Conservation (phyloP, 2,113 vertebrate species). For the Colaptes auratus region DNA sequence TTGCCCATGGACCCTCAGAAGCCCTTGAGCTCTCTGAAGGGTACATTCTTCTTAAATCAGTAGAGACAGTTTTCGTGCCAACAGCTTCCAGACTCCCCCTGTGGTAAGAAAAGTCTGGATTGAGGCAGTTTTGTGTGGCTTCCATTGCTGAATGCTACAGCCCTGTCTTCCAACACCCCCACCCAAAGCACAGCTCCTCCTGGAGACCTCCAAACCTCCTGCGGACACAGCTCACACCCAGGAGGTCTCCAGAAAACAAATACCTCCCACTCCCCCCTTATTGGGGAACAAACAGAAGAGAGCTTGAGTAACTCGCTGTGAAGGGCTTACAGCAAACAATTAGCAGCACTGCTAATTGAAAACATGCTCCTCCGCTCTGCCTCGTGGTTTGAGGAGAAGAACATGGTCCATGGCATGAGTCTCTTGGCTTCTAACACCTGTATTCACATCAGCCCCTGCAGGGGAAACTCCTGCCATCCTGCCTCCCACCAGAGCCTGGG, state of each 20-base stretch:
- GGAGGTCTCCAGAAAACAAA: background rate
- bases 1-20: background rate
- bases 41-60: background rate
- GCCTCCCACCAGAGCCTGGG: background rate
- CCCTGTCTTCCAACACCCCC: background rate
- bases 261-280: background rate
- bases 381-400: background rate
- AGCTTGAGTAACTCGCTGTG: background rate
- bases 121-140: background rate
- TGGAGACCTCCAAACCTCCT: background rate
- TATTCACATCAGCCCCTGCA: background rate
- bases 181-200: background rate
- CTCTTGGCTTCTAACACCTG: background rate
- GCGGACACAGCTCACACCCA: background rate
- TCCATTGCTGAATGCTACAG: background rate
- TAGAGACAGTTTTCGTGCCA: background rate
- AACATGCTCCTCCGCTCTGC: background rate
- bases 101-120: background rate
- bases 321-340: background rate
- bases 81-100: background rate
- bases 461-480: background rate
- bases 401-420: rapidly evolving
- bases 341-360: background rate
- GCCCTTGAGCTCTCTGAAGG: background rate
- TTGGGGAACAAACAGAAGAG: background rate